phyloP scores from a whole-genome alignment of 2,797 vertebrate genomes.

The Lithobates sylvaticus region DNA sequence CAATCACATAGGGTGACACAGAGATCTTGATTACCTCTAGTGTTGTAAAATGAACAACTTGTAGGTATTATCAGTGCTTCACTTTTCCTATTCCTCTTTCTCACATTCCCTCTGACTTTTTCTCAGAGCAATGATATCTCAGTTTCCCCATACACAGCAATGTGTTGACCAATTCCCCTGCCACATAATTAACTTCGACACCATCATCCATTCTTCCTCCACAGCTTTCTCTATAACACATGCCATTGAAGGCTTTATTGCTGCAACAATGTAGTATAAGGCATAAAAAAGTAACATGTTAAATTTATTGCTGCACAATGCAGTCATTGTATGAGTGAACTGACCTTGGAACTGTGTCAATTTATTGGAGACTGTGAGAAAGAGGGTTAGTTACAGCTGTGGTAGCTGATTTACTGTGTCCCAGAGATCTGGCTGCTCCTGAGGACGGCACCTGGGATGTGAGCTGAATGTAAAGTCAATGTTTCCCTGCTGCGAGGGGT shows the following conservation, averaged over 20 bases:
- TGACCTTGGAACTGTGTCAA: constrained; percentile 30
- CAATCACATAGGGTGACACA: too few species aligned
- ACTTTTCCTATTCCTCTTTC: background rate
- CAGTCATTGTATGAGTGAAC: constrained; percentile 25
- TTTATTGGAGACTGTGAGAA: constrained; percentile 30
- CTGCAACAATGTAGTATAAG: background rate
- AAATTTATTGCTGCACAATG: constrained; percentile 17
- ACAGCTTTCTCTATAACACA: constrained; percentile 2
- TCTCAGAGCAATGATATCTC: background rate
- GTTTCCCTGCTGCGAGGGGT: background rate
- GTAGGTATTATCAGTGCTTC: background rate
- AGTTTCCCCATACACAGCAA: background rate
- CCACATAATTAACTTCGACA: constrained; percentile 26
- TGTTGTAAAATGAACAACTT: too few species aligned
- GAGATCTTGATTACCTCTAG: too few species aligned
- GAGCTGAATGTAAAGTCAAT: background rate
- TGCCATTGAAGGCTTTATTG: constrained; percentile 21
- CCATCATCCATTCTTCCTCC: constrained; percentile 1
- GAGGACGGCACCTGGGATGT: constrained; percentile 31
- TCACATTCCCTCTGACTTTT: background rate
- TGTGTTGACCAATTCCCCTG: constrained; percentile 4
- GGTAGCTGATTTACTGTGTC: constrained; percentile 20
- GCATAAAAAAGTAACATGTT: constrained; percentile 24
- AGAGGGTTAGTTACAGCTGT: constrained; percentile 16
- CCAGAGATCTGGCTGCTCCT: constrained; percentile 10